Base-by-base conservation (phyloP, 2,797 vertebrate genomes). In the Mormyrops boulengeri region DNA sequence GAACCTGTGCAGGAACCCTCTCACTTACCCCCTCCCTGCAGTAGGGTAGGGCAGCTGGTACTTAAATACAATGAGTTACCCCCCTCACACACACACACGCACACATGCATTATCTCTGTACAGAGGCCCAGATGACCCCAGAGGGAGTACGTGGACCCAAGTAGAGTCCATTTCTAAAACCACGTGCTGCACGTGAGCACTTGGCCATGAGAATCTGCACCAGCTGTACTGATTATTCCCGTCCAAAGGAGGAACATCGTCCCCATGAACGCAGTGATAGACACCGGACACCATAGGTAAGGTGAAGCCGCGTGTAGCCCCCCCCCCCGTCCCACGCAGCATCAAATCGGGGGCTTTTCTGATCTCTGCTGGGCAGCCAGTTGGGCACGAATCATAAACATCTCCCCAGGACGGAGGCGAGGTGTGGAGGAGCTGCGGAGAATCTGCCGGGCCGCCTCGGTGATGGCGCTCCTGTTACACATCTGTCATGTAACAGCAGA, bases 1-100 rank as follows among this genome's bases (percentile, higher is more conserved):
- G 62, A 62, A n/a, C 94, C 95, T 94, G 93, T 91, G 95, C 85
- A 88, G 91, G 91, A 91, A 91, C 92, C 93, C 93, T 92, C 92
- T 88, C 87, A 90, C 92, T 93, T 89, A 60, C 90, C 89, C 87
- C 66, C 34, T 19, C 12, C 2, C 8, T 77, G 1, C 38, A 8
- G 73, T 38, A 92, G 49, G 26, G 49, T 38, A 34, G 52, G 52
- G 17, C 60, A 87, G 82, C 60, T 86, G 38, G 85, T 60, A 66
- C 47, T 88, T 30, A 55, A 89, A n/a, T n/a, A 86, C 66, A 80
- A 41, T 77, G 55, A 89, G 85, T 60, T 86, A 57, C 34, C 69
- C 92, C 91, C 89, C 69, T 84, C 88, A 92, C 90, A 8, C 44
- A 44, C 26, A 17, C 69, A 77, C 69, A 86, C 30, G 1, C 73